Evolutionary conservation across 2,888 invertebrate genomes (phyloP).

Genomic region (Elegia similella): DNA sequence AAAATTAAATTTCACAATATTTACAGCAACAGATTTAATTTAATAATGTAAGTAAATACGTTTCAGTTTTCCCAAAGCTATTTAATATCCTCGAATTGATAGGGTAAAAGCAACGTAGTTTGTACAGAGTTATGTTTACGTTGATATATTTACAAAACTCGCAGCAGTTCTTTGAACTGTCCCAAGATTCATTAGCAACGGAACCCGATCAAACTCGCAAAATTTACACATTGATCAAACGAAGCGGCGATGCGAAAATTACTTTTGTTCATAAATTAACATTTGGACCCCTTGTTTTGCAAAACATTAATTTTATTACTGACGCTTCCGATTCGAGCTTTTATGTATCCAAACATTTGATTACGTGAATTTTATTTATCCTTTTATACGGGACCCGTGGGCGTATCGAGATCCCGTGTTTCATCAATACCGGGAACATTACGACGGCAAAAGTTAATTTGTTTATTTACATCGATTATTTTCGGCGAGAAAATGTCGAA

Average conservation of each 20-base stretch:
- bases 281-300: constrained; percentile 13
- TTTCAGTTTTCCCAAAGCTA: too few species aligned
- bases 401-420: constrained; percentile 14
- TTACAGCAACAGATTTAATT: too few species aligned
- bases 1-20: too few species aligned
- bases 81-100: too few species aligned
- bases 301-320: constrained; percentile 18
- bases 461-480: neutral
- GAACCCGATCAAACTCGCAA: constrained; percentile 1
- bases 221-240: constrained; percentile 7
- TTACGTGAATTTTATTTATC: constrained; percentile 15
- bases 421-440: constrained; percentile 15
- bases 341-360: constrained; percentile 13
- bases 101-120: too few species aligned
- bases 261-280: constrained; percentile 14
- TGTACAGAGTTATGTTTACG: neutral
- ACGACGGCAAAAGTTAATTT: constrained; percentile 5
- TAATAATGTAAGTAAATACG: too few species aligned
- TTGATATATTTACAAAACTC: neutral
- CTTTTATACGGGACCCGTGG: constrained; percentile 11
- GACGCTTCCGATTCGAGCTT: constrained; percentile 9
- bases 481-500: neutral
- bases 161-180: neutral
- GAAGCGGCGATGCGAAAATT: constrained; percentile 9
- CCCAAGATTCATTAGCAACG: constrained; percentile 1